Percentiles rank a stretch among this genome's conserved stretches.
These are phyloP conservation scores for Gymnoscelis rufifasciata DNA, from an alignment of 2,888 invertebrate genomes.

Conservation along the genomic window DNA sequence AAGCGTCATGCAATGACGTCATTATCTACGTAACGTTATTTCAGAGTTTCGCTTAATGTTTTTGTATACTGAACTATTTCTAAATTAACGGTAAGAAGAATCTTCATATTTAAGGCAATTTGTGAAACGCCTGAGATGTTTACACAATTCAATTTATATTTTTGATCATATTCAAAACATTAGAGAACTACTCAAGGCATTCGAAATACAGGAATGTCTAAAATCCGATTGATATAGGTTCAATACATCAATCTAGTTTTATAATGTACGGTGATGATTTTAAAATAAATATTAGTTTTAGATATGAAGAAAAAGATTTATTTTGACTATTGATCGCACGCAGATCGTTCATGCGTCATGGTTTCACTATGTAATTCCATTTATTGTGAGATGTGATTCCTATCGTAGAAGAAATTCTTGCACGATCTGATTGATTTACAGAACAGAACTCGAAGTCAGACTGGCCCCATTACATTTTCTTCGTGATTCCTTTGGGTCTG, in stretches of 20 bases:
- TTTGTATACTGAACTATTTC: conserved; percentile 9
- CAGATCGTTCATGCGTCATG: too few relatives aligned
- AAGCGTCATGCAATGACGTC: conserved; percentile 3
- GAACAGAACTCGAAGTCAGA: conserved; percentile 33
- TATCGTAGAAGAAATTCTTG: too few relatives aligned
- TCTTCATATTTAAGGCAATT: conserved; percentile 8
- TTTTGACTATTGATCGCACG: too few relatives aligned
- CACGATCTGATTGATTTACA: too few relatives aligned
- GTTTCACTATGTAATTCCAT: too few relatives aligned
- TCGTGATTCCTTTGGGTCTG: conserved; percentile 82
- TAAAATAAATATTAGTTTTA: too few relatives aligned
- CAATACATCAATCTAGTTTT: too few relatives aligned
- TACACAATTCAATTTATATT: conserved; percentile 8
- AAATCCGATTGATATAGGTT: too few relatives aligned
- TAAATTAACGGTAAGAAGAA: conserved; percentile 8
- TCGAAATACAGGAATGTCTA: too few relatives aligned
- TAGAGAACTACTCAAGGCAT: conserved; percentile 3
- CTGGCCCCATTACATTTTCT: conserved; percentile 80
- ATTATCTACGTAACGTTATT: background rate
- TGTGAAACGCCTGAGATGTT: conserved; percentile 7
- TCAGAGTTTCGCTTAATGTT: conserved; percentile 1
- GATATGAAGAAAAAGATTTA: too few relatives aligned
- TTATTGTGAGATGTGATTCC: too few relatives aligned
- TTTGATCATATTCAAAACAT: conserved; percentile 20
- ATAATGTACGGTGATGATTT: too few relatives aligned